Percentiles rank a stretch among this genome's conserved stretches.
Conservation (phyloP, 1,140 invertebrate species). For the Diorhabda elongata region DNA sequence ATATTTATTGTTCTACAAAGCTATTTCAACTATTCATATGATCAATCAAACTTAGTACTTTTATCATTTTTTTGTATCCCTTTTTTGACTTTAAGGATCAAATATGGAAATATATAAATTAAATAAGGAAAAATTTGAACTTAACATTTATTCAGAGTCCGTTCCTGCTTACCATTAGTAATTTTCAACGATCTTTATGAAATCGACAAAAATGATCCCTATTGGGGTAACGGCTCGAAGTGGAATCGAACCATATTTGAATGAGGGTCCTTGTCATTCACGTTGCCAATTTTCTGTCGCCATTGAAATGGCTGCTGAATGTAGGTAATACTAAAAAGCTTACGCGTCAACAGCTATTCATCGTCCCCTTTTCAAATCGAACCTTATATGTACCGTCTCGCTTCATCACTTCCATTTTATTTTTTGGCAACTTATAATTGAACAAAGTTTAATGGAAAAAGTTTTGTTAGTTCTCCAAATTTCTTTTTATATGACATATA, state of each 20-base stretch:
- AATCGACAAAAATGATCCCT: background rate
- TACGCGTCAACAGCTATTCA: background rate
- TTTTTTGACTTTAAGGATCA: no score
- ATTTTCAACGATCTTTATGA: background rate
- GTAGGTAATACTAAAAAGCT: background rate
- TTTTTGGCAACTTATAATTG: no score
- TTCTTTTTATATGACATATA: no score
- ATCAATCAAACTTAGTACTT: no score
- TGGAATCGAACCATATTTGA: background rate
- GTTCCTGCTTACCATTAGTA: background rate
- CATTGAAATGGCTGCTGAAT: constrained; percentile 3
- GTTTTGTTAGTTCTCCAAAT: no score
- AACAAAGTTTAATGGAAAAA: no score
- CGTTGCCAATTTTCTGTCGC: constrained; percentile 5
- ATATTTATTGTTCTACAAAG: no score
- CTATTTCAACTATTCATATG: no score
- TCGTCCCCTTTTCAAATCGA: background rate
- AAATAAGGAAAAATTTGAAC: no score
- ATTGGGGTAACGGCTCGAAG: background rate
- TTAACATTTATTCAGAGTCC: background rate
- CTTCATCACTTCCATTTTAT: no score
- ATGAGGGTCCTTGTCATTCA: constrained; percentile 4
- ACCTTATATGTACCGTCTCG: background rate
- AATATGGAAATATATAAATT: no score
- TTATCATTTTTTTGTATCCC: no score